phyloP scores from a whole-genome alignment of 2,797 vertebrate genomes.

The Gymnothorax reevesii region DNA sequence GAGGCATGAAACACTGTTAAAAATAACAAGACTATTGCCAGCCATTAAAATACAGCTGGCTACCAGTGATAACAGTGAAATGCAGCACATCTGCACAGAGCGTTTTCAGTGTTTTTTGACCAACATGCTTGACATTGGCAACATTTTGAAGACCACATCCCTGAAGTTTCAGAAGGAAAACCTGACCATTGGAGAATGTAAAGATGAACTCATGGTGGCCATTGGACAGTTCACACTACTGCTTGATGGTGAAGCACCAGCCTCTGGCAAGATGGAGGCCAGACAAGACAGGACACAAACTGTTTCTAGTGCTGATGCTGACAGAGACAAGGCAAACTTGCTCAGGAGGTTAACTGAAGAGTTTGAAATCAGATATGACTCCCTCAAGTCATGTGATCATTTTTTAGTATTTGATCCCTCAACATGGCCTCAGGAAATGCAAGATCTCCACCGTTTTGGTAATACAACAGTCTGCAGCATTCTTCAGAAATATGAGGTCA shows the following conservation, averaged over 20 bases:
- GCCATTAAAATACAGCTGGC: conserved; percentile 16
- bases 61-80: conserved; percentile 23
- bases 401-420: conserved; percentile 37
- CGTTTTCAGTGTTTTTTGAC: conserved; percentile 29
- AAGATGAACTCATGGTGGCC: conserved; percentile 29
- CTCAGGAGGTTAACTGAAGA: conserved; percentile 25
- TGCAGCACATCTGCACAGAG: conserved; percentile 30
- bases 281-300: conserved; percentile 25
- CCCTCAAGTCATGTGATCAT: conserved; percentile 34
- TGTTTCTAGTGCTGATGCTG: conserved; percentile 25
- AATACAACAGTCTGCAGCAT: too few species aligned
- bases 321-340: conserved; percentile 17
- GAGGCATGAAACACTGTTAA: not conserved
- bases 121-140: conserved; percentile 34
- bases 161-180: conserved; percentile 33
- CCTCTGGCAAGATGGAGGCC: too few species aligned
- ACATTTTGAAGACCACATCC: conserved; percentile 25
- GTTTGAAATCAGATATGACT: conserved; percentile 33
- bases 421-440: conserved; percentile 26
- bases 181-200: conserved; percentile 21
- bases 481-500: too few species aligned
- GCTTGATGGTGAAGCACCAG: conserved; percentile 21
- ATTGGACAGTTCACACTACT: conserved; percentile 26
- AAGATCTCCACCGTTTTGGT: conserved; percentile 39
- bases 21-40: conserved; percentile 7